These are phyloP conservation scores for Rattus rattus DNA, from an alignment of 2,113 vertebrate species.

Conservation along the genomic window DNA sequence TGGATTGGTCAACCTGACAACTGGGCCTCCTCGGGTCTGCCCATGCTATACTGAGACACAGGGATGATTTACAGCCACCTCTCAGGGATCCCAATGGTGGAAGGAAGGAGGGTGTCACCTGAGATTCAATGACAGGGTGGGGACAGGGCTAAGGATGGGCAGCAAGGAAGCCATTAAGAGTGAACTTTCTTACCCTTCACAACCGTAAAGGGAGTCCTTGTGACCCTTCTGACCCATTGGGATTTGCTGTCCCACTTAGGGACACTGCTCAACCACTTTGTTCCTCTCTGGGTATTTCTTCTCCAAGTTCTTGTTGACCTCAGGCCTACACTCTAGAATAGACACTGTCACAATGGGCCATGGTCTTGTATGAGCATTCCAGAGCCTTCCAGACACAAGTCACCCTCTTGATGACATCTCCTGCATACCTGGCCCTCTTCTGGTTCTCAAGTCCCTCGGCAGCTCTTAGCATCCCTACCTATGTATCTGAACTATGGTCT, in stretches of 20 bases:
- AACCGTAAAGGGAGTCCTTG: constrained; percentile 58
- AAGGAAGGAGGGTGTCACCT: not conserved
- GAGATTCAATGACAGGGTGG: not conserved
- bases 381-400: not conserved
- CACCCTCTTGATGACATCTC: not conserved
- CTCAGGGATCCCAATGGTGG: not conserved
- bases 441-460: not conserved
- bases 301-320: not conserved
- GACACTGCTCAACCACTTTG: constrained; percentile 29
- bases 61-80: not conserved
- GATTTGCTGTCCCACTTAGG: not conserved
- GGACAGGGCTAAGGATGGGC: not conserved
- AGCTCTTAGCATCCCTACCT: not conserved
- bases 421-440: not conserved
- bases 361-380: not conserved
- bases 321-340: constrained; percentile 52
- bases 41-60: not conserved
- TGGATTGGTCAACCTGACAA: not conserved
- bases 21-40: not conserved
- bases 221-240: constrained; percentile 75
- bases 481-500: not conserved
- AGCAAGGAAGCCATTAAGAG: not conserved
- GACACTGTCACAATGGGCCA: constrained; percentile 56
- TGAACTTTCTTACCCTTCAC: constrained; percentile 38
- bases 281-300: constrained; percentile 4